Base-by-base conservation (phyloP, 2,888 invertebrate species). In the Macrosoma leucophasiata region DNA sequence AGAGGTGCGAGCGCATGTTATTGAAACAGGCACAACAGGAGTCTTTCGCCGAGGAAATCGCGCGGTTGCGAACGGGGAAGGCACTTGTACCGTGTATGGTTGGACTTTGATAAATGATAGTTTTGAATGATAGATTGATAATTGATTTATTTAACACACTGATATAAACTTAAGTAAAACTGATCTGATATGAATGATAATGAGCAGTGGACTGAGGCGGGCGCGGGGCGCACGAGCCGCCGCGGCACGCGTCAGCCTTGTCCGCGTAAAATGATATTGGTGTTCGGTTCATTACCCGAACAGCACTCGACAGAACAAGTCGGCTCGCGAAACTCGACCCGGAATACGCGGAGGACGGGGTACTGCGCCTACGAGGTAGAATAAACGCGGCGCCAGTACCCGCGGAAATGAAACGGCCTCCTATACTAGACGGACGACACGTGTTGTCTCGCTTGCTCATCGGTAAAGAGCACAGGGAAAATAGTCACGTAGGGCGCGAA, bases 301-400 rank as follows among this genome's bases (percentile, higher is more conserved):
- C n/a, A n/a, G n/a, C n/a, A n/a, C n/a, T n/a, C n/a, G n/a, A n/a
- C n/a, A n/a, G n/a, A 5, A n/a, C 13, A 4, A 38, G 33, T 13
- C 13, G 26, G 9, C 7, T 41, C 6, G 18, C 13, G 14, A 24
- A 26, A 6, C 33, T 39, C 3, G 34, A 41, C 18, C 34, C 22
- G 5, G 34, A 38, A 19, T 37, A 45, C 9, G n/a, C n/a, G n/a
- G 12, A 39, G 5, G 29, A 39, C 11, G 33, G 33, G 6, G 9
- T 34, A 5, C 31, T 39, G 1, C 26, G 30, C 1, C 13, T 34
- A 1, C 4, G 28, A 12, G 28, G 23, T 6, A 21, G 34, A 13
- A 34, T 34, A 7, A 11, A 18, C 9, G 34, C 29, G 2, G 29
- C 27, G 7, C 13, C 17, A 8, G 21, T 10, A 11, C 31, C 24